A percentile compares a stretch with the other conserved stretches of the same genome.
These are phyloP conservation scores for Timema cristinae DNA, from an alignment of 2,888 invertebrate genomes.

Conservation along the genomic window DNA sequence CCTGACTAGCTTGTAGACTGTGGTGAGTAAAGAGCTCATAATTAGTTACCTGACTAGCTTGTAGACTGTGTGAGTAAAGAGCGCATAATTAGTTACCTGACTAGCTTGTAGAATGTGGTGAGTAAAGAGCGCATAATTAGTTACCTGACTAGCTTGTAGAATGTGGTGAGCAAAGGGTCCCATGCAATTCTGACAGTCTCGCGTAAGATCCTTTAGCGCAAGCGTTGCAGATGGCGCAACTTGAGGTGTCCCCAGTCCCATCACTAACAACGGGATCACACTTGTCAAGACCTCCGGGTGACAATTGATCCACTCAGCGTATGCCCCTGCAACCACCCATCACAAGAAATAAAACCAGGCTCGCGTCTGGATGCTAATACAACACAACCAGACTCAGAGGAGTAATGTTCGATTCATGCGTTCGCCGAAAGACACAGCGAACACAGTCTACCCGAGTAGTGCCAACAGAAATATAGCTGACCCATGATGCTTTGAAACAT, in stretches of 20 bases:
- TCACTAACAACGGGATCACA: slow-evolving; percentile 63
- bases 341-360: background rate
- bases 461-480: no score
- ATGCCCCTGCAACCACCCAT: slow-evolving; percentile 57
- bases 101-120: no score
- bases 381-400: no score
- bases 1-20: no score
- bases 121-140: slow-evolving; percentile 52
- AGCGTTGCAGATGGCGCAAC: slow-evolving; percentile 78
- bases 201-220: slow-evolving; percentile 81
- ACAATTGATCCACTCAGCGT: slow-evolving; percentile 78
- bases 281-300: slow-evolving; percentile 64
- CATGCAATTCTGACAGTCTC: slow-evolving; percentile 73
- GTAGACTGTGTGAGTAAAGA: no score
- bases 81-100: no score
- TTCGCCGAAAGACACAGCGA: no score
- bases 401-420: no score
- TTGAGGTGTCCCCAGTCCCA: slow-evolving; percentile 59
- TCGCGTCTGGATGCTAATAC: background rate
- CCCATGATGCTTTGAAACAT: no score
- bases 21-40: no score
- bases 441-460: no score
- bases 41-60: no score
- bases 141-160: slow-evolving; percentile 63
- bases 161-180: slow-evolving; percentile 73